Conservation (phyloP, 2,797 vertebrate genomes). For the Glossophaga mutica region DNA sequence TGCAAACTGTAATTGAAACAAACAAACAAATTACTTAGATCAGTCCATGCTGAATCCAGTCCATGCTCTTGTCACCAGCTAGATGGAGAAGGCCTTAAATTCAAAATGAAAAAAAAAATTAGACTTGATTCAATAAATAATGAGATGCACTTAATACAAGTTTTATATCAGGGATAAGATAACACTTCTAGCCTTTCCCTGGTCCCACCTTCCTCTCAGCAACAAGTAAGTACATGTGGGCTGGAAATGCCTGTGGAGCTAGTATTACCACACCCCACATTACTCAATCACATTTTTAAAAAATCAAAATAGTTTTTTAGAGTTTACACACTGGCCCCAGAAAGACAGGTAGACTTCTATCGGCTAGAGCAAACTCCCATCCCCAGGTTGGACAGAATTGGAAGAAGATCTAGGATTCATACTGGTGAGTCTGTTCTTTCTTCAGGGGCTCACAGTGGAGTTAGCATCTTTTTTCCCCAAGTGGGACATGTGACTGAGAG, state of each 20-base stretch:
- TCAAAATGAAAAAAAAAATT: not conserved
- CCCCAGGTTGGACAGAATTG: not conserved
- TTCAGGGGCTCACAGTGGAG: not conserved
- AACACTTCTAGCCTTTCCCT: not conserved
- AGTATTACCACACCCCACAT: not conserved
- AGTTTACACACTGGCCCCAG: not conserved
- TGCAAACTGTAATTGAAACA: not conserved
- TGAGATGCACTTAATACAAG: not conserved
- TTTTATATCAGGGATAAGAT: not conserved
- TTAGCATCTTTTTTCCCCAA: not conserved
- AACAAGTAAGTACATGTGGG: not conserved
- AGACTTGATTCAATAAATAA: not conserved
- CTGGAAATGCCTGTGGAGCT: not conserved
- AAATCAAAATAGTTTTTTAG: not conserved
- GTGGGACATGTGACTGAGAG: not conserved
- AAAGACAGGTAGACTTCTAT: not conserved
- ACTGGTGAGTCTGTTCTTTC: not conserved
- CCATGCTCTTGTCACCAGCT: not conserved
- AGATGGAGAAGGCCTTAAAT: not conserved
- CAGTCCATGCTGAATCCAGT: not conserved
- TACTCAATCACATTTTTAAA: not conserved
- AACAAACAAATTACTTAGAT: not conserved
- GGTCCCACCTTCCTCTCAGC: not conserved
- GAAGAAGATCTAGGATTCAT: not conserved
- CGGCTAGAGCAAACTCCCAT: not conserved